These are phyloP conservation scores for Brienomyrus brachyistius DNA, from an alignment of 2,113 vertebrate species.

Conservation along the genomic window DNA sequence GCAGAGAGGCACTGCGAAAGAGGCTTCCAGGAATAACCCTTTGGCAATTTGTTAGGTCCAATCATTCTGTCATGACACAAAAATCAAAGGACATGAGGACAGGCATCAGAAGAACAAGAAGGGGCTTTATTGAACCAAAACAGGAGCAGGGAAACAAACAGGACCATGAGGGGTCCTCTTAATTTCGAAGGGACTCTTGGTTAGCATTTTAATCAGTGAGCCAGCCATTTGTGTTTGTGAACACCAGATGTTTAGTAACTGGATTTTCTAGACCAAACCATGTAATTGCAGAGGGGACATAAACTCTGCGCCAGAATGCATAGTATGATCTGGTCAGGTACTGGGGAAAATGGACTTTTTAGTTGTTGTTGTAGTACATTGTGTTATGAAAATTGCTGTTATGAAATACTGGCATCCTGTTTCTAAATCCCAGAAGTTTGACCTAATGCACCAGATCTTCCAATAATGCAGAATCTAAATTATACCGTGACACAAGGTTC, in stretches of 20 bases:
- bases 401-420: background rate
- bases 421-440: background rate
- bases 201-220: background rate
- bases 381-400: background rate
- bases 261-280: background rate
- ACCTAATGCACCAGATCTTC: background rate
- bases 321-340: background rate
- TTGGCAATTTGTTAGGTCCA: background rate
- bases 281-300: background rate
- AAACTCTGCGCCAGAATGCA: background rate
- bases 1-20: background rate
- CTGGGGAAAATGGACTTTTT: background rate
- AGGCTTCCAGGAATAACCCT: background rate
- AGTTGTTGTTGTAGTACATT: background rate
- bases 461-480: background rate
- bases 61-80: background rate
- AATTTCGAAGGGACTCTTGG: background rate
- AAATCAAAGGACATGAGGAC: background rate
- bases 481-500: slow-evolving; percentile 40
- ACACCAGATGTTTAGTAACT: background rate
- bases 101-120: background rate
- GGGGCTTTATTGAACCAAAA: background rate
- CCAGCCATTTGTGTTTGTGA: background rate
- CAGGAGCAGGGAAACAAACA: background rate
- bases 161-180: background rate